Percentiles rank a stretch among this genome's conserved stretches.
Evolutionary conservation across 2,888 invertebrate species (phyloP).

Genomic region (Tethea ocularis): DNA sequence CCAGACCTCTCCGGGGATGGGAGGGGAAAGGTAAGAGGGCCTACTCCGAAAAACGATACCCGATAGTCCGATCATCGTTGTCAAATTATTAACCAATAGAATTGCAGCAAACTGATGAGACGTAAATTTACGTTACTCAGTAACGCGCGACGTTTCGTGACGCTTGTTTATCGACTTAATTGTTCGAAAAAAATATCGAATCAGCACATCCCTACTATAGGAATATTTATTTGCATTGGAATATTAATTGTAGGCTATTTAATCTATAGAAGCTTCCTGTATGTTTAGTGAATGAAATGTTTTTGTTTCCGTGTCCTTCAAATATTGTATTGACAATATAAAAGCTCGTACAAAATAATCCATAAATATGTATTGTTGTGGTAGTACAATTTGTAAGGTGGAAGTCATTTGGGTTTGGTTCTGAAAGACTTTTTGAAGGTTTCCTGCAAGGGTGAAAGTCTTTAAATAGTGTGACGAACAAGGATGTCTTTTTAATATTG

Average conservation of each 20-base stretch:
- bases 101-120: too few relatives aligned
- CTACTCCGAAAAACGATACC: too few relatives aligned
- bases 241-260: constrained; percentile 9
- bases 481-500: background rate
- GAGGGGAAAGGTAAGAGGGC: too few relatives aligned
- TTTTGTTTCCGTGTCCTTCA: background rate
- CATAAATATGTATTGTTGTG: background rate
- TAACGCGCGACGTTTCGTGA: too few relatives aligned
- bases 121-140: too few relatives aligned
- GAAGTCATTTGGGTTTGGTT: background rate
- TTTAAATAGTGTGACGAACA: background rate
- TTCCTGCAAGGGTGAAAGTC: background rate
- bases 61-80: too few relatives aligned
- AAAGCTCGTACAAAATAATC: background rate
- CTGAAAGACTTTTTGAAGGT: background rate
- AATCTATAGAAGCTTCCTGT: background rate
- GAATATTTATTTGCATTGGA: constrained; percentile 20
- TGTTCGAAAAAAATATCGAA: background rate
- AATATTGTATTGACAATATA: background rate
- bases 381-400: background rate
- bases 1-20: too few relatives aligned
- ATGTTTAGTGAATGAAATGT: background rate
- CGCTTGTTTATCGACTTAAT: too few relatives aligned
- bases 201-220: background rate
- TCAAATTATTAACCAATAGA: too few relatives aligned